Conservation (phyloP, 2,113 vertebrate genomes). For the Copsychus sechellarum region DNA sequence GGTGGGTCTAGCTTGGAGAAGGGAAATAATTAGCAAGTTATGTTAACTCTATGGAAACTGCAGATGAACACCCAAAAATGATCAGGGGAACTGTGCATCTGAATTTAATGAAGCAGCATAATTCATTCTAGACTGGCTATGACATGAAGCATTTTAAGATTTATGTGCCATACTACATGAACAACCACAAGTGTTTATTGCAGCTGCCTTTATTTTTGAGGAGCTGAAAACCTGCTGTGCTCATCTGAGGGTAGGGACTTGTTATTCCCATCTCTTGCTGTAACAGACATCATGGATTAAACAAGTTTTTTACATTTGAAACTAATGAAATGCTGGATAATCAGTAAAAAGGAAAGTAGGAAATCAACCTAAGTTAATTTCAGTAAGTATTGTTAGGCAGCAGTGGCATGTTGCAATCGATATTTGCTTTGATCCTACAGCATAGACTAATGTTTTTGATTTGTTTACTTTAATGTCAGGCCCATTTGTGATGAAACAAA, state of each 20-base stretch:
- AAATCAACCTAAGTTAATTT: background rate
- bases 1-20: background rate
- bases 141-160: background rate
- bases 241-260: background rate
- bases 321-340: background rate
- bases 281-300: background rate
- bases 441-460: background rate
- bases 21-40: background rate
- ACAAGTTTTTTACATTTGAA: background rate
- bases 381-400: background rate
- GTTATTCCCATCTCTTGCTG: background rate
- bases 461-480: constrained; percentile 48
- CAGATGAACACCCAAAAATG: background rate
- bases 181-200: background rate
- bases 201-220: background rate
- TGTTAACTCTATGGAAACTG: background rate
- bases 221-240: background rate
- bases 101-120: background rate
- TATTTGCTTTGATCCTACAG: constrained; percentile 24
- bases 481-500: constrained; percentile 47
- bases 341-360: background rate
- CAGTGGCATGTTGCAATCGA: background rate
- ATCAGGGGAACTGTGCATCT: background rate
- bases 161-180: background rate
- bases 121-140: background rate